A percentile compares a stretch with the other conserved stretches of the same genome.
These are phyloP conservation scores for Ageneiosus marmoratus DNA, from an alignment of 2,113 vertebrate species.

Conservation along the genomic window DNA sequence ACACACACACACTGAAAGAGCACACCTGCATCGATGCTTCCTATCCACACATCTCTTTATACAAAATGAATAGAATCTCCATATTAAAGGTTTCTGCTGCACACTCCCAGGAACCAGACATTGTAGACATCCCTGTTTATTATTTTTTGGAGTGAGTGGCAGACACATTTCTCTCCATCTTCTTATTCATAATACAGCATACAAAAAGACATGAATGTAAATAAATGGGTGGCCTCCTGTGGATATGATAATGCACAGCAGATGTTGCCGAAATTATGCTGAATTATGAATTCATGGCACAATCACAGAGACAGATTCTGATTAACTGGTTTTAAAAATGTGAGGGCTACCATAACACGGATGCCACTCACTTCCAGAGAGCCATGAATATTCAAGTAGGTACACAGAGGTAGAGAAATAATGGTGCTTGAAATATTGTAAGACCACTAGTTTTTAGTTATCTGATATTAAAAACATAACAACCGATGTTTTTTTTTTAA, in stretches of 20 bases:
- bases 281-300: conserved; percentile 52
- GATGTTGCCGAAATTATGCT: conserved; percentile 59
- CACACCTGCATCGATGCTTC: conserved; percentile 54
- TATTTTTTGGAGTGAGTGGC: conserved; percentile 49
- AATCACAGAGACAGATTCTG: conserved; percentile 51
- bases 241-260: conserved; percentile 61
- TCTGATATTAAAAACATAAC: neutral
- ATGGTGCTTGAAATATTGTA: conserved; percentile 13
- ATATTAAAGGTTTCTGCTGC: conserved; percentile 60
- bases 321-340: conserved; percentile 36
- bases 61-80: conserved; percentile 58
- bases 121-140: conserved; percentile 61
- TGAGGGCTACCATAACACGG: neutral
- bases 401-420: neutral
- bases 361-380: neutral
- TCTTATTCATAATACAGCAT: conserved; percentile 45
- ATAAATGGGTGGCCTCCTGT: conserved; percentile 50
- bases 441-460: neutral
- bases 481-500: neutral
- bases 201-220: conserved; percentile 44
- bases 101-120: conserved; percentile 53
- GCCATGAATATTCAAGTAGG: conserved; percentile 15
- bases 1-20: conserved; percentile 14
- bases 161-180: conserved; percentile 42
- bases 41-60: conserved; percentile 28